Evolutionary conservation across 1,140 invertebrate species (phyloP).

Genomic region (Euglossa dilemma): DNA sequence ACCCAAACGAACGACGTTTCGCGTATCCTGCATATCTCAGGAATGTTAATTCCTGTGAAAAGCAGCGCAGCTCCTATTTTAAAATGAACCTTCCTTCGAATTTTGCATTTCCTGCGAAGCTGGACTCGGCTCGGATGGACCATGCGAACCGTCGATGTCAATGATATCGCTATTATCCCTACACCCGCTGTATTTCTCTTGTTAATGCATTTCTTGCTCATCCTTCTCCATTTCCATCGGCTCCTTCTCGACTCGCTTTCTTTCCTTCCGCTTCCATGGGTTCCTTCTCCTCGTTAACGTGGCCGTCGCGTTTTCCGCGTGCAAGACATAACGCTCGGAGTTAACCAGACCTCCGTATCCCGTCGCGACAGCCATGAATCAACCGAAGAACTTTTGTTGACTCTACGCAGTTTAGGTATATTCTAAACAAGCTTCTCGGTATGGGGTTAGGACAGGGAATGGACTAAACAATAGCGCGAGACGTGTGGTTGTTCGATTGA

Average conservation of each 20-base stretch:
- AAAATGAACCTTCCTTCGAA: not conserved
- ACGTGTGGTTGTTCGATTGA: not conserved
- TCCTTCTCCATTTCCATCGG: not conserved
- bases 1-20: no score
- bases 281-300: constrained; percentile 17
- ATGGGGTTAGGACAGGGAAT: not conserved
- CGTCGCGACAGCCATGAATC: constrained; percentile 3
- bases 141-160: not conserved
- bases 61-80: not conserved
- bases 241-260: not conserved
- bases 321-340: constrained; percentile 12
- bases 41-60: not conserved
- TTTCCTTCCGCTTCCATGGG: not conserved
- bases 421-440: constrained; percentile 20
- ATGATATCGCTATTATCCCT: not conserved
- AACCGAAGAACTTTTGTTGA: constrained; percentile 31
- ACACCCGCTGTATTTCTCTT: not conserved
- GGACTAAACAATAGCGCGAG: not conserved
- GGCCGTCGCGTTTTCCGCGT: not conserved
- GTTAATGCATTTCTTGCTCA: constrained; percentile 18
- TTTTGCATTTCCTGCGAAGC: not conserved
- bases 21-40: not conserved
- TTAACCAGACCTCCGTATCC: constrained; percentile 9
- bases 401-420: constrained; percentile 7
- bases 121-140: not conserved